These are phyloP conservation scores for Polyodon spathula DNA, from an alignment of 2,113 vertebrate genomes.

Conservation along the genomic window DNA sequence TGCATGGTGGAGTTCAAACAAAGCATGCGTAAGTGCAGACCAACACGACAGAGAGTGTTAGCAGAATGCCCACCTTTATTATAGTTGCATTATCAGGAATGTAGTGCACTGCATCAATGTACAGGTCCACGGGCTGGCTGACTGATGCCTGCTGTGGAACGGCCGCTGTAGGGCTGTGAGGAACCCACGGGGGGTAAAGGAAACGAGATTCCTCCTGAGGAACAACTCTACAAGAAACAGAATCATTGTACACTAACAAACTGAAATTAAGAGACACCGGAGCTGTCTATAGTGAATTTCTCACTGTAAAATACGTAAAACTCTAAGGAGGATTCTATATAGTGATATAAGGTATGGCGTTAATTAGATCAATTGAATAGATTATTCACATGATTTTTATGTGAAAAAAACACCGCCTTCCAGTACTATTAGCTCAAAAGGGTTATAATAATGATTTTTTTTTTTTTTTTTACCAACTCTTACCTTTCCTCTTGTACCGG, in stretches of 20 bases:
- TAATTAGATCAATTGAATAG: too few species aligned
- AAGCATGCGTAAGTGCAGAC: too few species aligned
- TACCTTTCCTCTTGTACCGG: conserved; percentile 20
- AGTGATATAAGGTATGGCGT: too few species aligned
- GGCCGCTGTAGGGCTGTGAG: conserved; percentile 21
- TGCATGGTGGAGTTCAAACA: too few species aligned
- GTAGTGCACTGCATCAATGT: conserved; percentile 25
- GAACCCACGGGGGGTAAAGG: conserved; percentile 21
- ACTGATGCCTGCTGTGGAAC: conserved; percentile 20
- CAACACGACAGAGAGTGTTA: too few species aligned
- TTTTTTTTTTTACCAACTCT: not conserved
- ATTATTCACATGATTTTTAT: not conserved
- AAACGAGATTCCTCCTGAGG: conserved; percentile 9
- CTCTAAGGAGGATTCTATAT: too few species aligned
- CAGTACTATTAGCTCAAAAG: too few species aligned
- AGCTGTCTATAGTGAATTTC: too few species aligned
- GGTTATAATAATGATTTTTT: not conserved
- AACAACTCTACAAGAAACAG: not conserved
- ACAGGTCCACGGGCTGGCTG: conserved; percentile 34
- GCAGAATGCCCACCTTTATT: conserved; percentile 22
- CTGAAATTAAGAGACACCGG: too few species aligned
- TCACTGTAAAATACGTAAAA: too few species aligned
- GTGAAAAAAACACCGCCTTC: too few species aligned
- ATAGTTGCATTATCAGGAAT: conserved; percentile 34
- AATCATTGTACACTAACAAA: not conserved